These are phyloP conservation scores for Phaonia tiefii DNA, from an alignment of 2,888 invertebrate genomes.

Conservation along the genomic window DNA sequence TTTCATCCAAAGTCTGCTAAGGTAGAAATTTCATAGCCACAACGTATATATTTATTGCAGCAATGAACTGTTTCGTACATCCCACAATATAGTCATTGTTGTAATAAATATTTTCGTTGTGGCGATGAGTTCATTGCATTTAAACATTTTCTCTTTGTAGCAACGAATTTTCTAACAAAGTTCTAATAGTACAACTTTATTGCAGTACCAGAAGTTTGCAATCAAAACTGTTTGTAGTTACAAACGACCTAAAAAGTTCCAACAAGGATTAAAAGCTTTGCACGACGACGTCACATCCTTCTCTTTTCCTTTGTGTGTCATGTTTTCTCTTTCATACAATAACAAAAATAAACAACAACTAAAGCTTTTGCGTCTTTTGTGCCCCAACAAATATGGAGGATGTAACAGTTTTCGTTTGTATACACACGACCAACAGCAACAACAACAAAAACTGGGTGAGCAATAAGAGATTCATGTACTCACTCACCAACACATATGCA, in stretches of 20 bases:
- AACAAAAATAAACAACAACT: neutral
- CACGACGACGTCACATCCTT: constrained; percentile 39
- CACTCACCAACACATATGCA: neutral
- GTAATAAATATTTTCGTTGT: no score
- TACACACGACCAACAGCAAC: constrained; percentile 51
- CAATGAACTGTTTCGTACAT: no score
- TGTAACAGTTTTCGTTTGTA: constrained; percentile 77
- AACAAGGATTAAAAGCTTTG: constrained; percentile 57
- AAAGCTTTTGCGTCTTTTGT: constrained; percentile 53
- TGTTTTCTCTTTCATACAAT: constrained; percentile 57
- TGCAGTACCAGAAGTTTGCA: no score
- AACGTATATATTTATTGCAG: no score
- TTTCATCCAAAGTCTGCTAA: no score
- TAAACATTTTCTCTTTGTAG: no score
- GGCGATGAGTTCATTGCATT: no score
- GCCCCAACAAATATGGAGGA: constrained; percentile 71
- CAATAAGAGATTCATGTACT: constrained; percentile 47
- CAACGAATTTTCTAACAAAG: no score
- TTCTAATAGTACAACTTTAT: no score
- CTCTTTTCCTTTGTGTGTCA: constrained; percentile 45
- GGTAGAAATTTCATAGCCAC: no score
- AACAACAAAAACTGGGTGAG: constrained; percentile 66
- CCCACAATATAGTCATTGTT: no score
- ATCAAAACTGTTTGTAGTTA: no score
- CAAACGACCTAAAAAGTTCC: constrained; percentile 38